Evolutionary conservation across 2,113 vertebrate genomes (phyloP).

Genomic region (Chroicocephalus ridibundus): DNA sequence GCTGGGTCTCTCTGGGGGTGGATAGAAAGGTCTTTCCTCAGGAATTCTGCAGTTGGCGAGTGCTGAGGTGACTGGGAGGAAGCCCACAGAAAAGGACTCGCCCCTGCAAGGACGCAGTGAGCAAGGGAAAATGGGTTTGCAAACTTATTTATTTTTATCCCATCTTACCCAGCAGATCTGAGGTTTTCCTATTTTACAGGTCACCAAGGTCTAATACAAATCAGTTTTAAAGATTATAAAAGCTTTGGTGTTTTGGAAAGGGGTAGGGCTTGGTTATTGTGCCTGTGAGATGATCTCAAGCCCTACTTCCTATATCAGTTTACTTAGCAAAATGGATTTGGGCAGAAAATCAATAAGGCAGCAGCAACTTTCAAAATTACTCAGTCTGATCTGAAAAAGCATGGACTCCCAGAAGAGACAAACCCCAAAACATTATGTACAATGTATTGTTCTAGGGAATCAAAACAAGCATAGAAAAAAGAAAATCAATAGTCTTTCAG

Average conservation of each 20-base stretch:
- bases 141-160: not conserved
- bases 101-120: not conserved
- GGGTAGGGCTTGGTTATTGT: not conserved
- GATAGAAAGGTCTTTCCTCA: not conserved
- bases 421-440: not conserved
- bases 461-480: constrained; percentile 18
- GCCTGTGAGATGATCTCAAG: not conserved
- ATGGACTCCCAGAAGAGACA: not conserved
- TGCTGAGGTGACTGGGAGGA: not conserved
- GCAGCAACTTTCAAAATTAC: constrained; percentile 42
- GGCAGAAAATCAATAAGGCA: constrained; percentile 56
- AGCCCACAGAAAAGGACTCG: rapidly evolving
- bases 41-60: not conserved
- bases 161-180: constrained; percentile 23
- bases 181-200: constrained; percentile 1
- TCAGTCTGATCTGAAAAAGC: not conserved
- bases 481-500: constrained; percentile 24
- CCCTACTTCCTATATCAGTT: constrained; percentile 16
- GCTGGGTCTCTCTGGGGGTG: not conserved
- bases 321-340: constrained; percentile 31
- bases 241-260: not conserved
- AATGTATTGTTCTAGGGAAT: constrained; percentile 12
- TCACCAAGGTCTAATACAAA: constrained; percentile 42
- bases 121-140: not conserved
- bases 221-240: not conserved